Percentiles rank a stretch among this genome's conserved stretches.
Evolutionary conservation across 2,888 invertebrate species (phyloP).

Genomic region (Eupeodes luniger): DNA sequence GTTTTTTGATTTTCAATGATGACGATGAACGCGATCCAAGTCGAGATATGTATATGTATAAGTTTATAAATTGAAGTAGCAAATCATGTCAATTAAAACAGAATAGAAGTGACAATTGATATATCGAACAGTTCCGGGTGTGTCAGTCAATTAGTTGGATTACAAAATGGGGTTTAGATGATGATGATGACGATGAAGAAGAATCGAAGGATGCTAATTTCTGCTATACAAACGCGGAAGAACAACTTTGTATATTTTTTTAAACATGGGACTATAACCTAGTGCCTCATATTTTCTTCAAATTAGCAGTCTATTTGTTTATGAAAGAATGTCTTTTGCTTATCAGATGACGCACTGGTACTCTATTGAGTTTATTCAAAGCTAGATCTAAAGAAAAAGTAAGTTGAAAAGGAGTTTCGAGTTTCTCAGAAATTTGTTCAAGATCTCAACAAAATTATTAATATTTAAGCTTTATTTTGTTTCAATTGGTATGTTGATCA

Average conservation of each 20-base stretch:
- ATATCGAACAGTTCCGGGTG: slow-evolving; percentile 59
- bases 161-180: neutral
- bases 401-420: no score
- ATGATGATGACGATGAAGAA: neutral
- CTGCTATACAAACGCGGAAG: neutral
- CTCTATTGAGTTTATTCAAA: no score
- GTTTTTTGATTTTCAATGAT: slow-evolving; percentile 47
- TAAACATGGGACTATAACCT: neutral
- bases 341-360: no score
- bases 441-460: no score
- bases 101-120: slow-evolving; percentile 30
- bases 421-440: no score
- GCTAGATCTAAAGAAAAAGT: no score
- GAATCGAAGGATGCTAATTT: slow-evolving; percentile 3
- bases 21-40: neutral
- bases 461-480: no score
- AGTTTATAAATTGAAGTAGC: slow-evolving; percentile 9
- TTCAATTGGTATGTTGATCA: no score
- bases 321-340: no score
- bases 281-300: neutral
- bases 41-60: neutral
- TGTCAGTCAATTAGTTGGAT: slow-evolving; percentile 39
- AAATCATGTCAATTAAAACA: slow-evolving; percentile 62
- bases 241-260: neutral
- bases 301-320: no score